Conservation (phyloP, 2,113 vertebrate genomes). For the Sinocyclocheilus maitianheensis region DNA sequence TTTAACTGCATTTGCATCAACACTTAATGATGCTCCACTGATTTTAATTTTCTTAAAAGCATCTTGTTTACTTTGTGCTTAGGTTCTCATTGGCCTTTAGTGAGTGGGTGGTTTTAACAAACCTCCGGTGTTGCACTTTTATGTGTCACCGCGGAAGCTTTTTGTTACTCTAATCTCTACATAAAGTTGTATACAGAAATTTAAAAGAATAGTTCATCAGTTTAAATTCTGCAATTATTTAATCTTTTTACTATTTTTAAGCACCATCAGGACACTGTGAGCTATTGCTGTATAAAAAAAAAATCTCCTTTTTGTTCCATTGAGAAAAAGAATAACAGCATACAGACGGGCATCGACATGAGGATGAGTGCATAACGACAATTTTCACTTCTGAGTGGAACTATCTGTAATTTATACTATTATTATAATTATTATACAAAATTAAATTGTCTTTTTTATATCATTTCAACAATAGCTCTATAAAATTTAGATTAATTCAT, state of each 20-base stretch:
- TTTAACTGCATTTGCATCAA: constrained; percentile 43
- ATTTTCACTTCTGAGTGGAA: not conserved
- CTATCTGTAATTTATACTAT: not conserved
- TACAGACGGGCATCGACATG: not conserved
- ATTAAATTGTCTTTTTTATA: not conserved
- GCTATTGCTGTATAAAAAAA: not conserved
- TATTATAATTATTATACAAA: not conserved
- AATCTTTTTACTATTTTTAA: not conserved
- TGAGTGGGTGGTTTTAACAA: constrained; percentile 33
- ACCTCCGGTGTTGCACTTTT: constrained; percentile 22
- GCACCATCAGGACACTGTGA: not conserved
- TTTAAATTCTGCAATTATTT: not conserved
- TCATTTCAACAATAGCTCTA: not conserved
- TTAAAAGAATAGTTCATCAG: not conserved
- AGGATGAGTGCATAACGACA: not conserved
- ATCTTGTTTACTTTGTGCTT: constrained; percentile 47
- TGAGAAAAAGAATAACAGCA: not conserved
- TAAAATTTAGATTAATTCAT: not conserved
- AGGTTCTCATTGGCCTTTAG: constrained; percentile 28
- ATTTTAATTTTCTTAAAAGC: constrained; percentile 60
- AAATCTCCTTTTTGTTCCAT: not conserved
- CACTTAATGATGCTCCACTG: constrained; percentile 40
- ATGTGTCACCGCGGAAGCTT: not conserved
- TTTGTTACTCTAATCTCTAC: not conserved
- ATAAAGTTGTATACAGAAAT: not conserved